Conservation (phyloP, 2,888 invertebrate genomes). For the Onthophagus sagittarius region DNA sequence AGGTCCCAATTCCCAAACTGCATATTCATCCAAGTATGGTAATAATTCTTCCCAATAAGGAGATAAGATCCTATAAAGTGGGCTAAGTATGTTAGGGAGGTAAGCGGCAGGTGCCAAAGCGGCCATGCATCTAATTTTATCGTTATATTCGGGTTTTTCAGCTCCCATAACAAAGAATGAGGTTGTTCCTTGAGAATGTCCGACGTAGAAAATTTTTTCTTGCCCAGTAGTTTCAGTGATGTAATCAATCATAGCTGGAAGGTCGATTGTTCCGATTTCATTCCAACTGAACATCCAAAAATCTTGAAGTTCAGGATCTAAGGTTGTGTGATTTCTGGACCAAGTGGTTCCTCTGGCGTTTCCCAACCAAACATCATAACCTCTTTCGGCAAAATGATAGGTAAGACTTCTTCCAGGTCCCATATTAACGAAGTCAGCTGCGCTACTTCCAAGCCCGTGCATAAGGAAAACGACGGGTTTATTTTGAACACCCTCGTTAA, state of each 20-base stretch:
- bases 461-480: constrained; percentile 62
- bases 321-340: constrained; percentile 49
- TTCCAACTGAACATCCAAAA: constrained; percentile 55
- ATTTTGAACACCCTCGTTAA: constrained; percentile 26
- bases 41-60: not conserved
- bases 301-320: constrained; percentile 1
- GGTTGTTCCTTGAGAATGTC: constrained; percentile 76
- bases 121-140: constrained; percentile 61
- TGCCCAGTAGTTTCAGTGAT: constrained; percentile 56
- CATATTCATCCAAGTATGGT: not conserved
- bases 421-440: constrained; percentile 69
- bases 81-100: constrained; percentile 17
- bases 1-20: constrained; percentile 53
- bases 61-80: constrained; percentile 33
- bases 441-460: constrained; percentile 71
- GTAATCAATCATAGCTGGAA: constrained; percentile 77
- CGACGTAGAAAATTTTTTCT: constrained; percentile 66
- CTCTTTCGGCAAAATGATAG: constrained; percentile 47
- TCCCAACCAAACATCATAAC: constrained; percentile 58
- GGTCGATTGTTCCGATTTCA: constrained; percentile 72
- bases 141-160: constrained; percentile 60
- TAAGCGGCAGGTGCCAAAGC: constrained; percentile 56
- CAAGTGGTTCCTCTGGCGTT: constrained; percentile 59
- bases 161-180: constrained; percentile 64
- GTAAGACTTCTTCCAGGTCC: constrained; percentile 57